These are phyloP conservation scores for Penaeus monodon DNA, from an alignment of 2,888 invertebrate species.

Conservation along the genomic window DNA sequence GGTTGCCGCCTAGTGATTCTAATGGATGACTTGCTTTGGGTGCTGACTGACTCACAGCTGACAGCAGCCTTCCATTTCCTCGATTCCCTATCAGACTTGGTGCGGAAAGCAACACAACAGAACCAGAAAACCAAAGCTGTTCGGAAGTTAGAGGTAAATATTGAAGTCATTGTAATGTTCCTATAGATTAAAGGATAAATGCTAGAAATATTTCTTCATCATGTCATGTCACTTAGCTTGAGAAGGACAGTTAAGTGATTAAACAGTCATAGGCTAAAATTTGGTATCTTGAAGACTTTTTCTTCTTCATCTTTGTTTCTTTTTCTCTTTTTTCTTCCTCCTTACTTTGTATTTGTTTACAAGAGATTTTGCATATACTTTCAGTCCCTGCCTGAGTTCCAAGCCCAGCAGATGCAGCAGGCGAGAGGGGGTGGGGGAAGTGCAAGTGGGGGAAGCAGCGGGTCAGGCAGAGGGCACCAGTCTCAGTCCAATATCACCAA, in stretches of 20 bases:
- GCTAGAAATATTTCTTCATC: background rate
- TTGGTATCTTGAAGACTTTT: no score
- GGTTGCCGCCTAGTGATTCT: conserved; percentile 92
- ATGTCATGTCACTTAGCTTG: background rate
- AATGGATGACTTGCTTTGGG: conserved; percentile 96
- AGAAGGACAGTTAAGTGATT: no score
- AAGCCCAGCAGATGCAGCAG: conserved; percentile 78
- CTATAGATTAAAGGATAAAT: background rate
- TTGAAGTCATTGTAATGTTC: background rate
- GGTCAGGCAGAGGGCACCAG: conserved; percentile 25
- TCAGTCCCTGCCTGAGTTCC: conserved; percentile 78
- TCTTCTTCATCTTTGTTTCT: no score
- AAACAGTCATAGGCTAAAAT: no score
- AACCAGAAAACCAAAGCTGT: conserved; percentile 87
- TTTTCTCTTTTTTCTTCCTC: no score
- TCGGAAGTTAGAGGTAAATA: conserved; percentile 81
- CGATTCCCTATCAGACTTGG: conserved; percentile 84
- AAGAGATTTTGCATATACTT: background rate
- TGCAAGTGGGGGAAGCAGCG: conserved; percentile 72
- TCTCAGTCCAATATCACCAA: conserved; percentile 69
- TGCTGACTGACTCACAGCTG: conserved; percentile 93
- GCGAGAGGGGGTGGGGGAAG: conserved; percentile 31
- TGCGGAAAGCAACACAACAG: conserved; percentile 83
- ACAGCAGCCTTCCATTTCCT: conserved; percentile 92
- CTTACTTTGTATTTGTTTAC: background rate